Base-by-base conservation (phyloP, 2,888 invertebrate genomes). In the Cryptocheilus praepositus region DNA sequence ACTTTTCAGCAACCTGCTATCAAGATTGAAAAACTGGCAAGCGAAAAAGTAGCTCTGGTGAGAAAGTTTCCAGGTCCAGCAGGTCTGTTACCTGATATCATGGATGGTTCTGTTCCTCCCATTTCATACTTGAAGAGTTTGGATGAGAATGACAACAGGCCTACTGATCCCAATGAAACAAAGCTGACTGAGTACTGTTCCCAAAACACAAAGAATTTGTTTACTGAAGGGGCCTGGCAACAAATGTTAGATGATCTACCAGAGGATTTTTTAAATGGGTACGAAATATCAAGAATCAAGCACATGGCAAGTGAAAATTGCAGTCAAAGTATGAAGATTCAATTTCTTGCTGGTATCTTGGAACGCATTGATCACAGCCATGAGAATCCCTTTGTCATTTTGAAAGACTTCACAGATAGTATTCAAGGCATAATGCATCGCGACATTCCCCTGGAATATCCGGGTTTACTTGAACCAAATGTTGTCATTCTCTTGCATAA, bases 61-160 rank as follows among this genome's bases (percentile, higher is more conserved):
- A 83, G 90, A 77, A 89, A 89, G 77, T 90, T 90, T 80, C 90
- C 90, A 5, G 90, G 90, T 1, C 90, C 90, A 49, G 90, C 90
- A 53, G 90, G 90, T 28, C 72, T 90, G 49, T 78, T 90, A 22
- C 88, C 89, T 11, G 88, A 89, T 53, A 63, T 77, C 49, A 67
- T 79, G 11, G 71, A 81, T 15, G 58, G 64, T 45, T 56, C 52
- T 43, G 51, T 67, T 28, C 54, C 59, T 36, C 54, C 64, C 3
- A 13, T 62, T 5, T 71, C 72, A 8, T 64, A 68, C 25, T 57
- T 76, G 15, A 77, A 60, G 16, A 68, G n/a, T 19, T 25, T 73
- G 16, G 66, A 76, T 19, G 74, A 81, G 52, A 69, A 16, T 25
- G 45, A 74, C 61, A 45, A 59, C 44, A 13, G 54, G 64, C 16